Evolutionary conservation across 2,888 invertebrate species (phyloP).

Genomic region (Tinea trinotella): DNA sequence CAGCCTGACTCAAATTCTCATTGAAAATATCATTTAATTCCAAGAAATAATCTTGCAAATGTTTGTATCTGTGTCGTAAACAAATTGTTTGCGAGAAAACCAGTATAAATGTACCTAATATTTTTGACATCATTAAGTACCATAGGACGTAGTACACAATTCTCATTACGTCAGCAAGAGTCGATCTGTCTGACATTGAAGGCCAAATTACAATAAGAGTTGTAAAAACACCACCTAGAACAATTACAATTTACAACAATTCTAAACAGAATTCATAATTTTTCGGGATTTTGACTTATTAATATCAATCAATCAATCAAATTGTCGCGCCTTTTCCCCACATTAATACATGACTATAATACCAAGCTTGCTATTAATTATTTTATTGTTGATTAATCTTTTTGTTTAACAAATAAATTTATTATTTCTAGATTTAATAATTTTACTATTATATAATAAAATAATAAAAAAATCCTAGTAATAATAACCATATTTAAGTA

Average conservation of each 20-base stretch:
- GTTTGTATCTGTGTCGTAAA: background rate
- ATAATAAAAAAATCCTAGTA: too few relatives aligned
- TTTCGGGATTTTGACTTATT: too few relatives aligned
- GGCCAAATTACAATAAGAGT: constrained; percentile 1
- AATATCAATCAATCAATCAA: too few relatives aligned
- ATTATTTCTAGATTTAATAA: too few relatives aligned
- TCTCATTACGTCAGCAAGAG: background rate
- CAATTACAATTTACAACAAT: background rate
- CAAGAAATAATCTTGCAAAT: constrained; percentile 9
- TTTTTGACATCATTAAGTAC: constrained; percentile 13
- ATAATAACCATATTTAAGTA: too few relatives aligned
- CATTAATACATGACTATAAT: too few relatives aligned
- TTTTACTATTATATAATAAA: too few relatives aligned
- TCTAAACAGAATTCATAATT: too few relatives aligned
- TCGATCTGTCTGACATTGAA: background rate
- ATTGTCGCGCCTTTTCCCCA: too few relatives aligned
- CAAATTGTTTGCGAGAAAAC: constrained; percentile 12
- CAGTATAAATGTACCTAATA: background rate
- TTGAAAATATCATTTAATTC: constrained; percentile 2
- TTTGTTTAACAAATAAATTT: too few relatives aligned
- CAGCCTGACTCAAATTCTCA: background rate
- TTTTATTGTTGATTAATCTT: too few relatives aligned
- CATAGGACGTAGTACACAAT: background rate
- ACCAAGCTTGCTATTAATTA: too few relatives aligned
- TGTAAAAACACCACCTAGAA: constrained; percentile 9